Evolutionary conservation across 2,113 vertebrate species (phyloP).

Genomic region (Pterocles burchelli): DNA sequence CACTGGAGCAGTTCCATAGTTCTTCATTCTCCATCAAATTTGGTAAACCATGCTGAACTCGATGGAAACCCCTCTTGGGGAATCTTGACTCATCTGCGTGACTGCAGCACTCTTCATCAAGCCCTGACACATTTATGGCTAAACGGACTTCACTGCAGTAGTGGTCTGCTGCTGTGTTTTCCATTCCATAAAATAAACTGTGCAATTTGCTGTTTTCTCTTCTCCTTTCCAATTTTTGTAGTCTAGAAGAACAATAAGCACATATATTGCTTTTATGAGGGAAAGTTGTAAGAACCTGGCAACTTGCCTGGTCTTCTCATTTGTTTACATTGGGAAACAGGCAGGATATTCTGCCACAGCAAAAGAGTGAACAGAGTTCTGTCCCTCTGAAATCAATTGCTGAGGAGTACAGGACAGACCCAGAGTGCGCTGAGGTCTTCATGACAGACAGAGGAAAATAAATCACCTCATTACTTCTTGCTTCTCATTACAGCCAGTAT

Average conservation of each 20-base stretch:
- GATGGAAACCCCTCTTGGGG: background rate
- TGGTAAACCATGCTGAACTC: background rate
- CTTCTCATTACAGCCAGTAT: background rate
- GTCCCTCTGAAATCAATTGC: background rate
- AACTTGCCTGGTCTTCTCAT: background rate
- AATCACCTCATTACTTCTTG: constrained; percentile 41
- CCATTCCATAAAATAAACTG: constrained; percentile 25
- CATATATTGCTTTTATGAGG: constrained; percentile 44
- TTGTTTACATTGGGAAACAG: background rate
- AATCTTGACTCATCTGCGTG: background rate
- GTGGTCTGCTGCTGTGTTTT: background rate
- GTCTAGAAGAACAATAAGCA: constrained; percentile 36
- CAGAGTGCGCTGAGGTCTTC: background rate
- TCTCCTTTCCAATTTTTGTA: constrained; percentile 31
- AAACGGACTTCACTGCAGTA: background rate
- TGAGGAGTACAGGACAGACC: background rate
- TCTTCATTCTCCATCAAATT: background rate
- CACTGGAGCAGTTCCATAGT: background rate
- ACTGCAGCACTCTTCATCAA: background rate
- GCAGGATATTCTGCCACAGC: background rate
- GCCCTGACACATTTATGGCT: constrained; percentile 3
- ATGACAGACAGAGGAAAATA: background rate
- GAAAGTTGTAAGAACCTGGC: constrained; percentile 14
- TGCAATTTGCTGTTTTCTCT: constrained; percentile 15
- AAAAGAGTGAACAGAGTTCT: background rate